phyloP scores from a whole-genome alignment of 1,140 invertebrate genomes.

The Pachyrhynchus sulphureomaculatus region DNA sequence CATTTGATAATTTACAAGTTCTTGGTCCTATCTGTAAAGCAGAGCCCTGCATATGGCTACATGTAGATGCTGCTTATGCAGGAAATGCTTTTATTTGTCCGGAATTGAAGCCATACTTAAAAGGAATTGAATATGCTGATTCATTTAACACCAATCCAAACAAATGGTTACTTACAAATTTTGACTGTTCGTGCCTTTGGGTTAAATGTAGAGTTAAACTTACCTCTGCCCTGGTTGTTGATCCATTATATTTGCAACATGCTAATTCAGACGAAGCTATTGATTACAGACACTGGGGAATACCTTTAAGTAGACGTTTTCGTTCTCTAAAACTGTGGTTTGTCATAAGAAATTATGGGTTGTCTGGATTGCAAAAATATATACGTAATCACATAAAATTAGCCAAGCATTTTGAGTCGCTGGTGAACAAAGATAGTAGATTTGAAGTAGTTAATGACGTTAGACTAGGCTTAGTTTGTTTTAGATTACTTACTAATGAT shows the following conservation, averaged over 20 bases:
- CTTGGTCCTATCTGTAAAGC: slow-evolving; percentile 78
- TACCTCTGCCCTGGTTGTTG: slow-evolving; percentile 91
- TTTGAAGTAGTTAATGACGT: slow-evolving; percentile 87
- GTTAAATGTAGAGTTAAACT: slow-evolving; percentile 84
- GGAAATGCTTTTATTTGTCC: slow-evolving; percentile 84
- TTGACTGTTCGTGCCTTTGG: slow-evolving; percentile 90
- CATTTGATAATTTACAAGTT: slow-evolving; percentile 79
- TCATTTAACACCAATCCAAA: slow-evolving; percentile 93
- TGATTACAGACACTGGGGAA: slow-evolving; percentile 89
- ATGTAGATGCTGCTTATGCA: slow-evolving; percentile 81
- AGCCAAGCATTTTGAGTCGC: slow-evolving; percentile 81
- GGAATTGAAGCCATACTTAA: slow-evolving; percentile 73
- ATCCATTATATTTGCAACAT: slow-evolving; percentile 90
- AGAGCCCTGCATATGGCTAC: slow-evolving; percentile 66
- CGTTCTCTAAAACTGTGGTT: slow-evolving; percentile 89
- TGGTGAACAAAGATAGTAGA: slow-evolving; percentile 70
- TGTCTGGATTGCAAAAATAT: slow-evolving; percentile 78
- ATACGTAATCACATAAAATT: slow-evolving; percentile 86
- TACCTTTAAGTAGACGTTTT: slow-evolving; percentile 84
- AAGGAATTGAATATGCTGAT: slow-evolving; percentile 80
- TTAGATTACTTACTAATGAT: slow-evolving; percentile 70
- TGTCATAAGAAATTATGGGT: slow-evolving; percentile 79
- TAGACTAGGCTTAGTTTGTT: slow-evolving; percentile 70
- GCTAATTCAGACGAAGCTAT: slow-evolving; percentile 69
- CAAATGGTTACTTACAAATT: slow-evolving; percentile 89